phyloP scores from a whole-genome alignment of 2,113 vertebrate genomes.

The Gasterosteus nipponicus region DNA sequence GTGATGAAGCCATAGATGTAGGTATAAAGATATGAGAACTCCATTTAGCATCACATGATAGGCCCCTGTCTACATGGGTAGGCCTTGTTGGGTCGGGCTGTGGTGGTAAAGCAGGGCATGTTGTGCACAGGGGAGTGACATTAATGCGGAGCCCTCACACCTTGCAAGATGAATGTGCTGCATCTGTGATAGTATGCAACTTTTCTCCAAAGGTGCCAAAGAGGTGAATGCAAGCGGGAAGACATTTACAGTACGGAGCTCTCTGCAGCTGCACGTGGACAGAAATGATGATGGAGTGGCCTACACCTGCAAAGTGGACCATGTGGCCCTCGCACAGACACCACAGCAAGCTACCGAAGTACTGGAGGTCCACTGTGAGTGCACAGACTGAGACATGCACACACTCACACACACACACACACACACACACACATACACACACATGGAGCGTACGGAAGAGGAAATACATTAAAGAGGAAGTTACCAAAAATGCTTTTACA shows the following conservation, averaged over 20 bases:
- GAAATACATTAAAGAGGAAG: neutral
- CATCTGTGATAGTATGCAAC: slow-evolving; percentile 39
- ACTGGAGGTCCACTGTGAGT: slow-evolving; percentile 99
- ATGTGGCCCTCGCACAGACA: slow-evolving; percentile 89
- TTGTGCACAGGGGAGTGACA: neutral
- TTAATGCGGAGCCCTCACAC: slow-evolving; percentile 16
- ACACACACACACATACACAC: slow-evolving; percentile 20
- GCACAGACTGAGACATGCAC: slow-evolving; percentile 9
- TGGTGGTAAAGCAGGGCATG: neutral
- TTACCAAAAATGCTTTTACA: neutral
- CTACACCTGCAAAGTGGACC: slow-evolving; percentile 95
- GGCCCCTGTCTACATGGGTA: neutral
- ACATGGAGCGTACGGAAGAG: neutral
- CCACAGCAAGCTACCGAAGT: slow-evolving; percentile 94
- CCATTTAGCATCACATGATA: neutral
- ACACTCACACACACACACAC: slow-evolving; percentile 29
- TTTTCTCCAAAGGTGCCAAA: slow-evolving; percentile 87
- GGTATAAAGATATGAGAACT: neutral
- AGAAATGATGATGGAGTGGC: slow-evolving; percentile 92
- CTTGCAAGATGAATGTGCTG: slow-evolving; percentile 37
- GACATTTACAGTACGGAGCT: slow-evolving; percentile 96
- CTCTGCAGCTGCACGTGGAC: slow-evolving; percentile 91
- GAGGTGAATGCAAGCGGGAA: slow-evolving; percentile 94
- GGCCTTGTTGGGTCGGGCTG: slow-evolving; percentile 7
- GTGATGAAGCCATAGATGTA: neutral